These are phyloP conservation scores for Tyrophagus putrescentiae DNA, from an alignment of 1,140 invertebrate genomes.

Conservation along the genomic window DNA sequence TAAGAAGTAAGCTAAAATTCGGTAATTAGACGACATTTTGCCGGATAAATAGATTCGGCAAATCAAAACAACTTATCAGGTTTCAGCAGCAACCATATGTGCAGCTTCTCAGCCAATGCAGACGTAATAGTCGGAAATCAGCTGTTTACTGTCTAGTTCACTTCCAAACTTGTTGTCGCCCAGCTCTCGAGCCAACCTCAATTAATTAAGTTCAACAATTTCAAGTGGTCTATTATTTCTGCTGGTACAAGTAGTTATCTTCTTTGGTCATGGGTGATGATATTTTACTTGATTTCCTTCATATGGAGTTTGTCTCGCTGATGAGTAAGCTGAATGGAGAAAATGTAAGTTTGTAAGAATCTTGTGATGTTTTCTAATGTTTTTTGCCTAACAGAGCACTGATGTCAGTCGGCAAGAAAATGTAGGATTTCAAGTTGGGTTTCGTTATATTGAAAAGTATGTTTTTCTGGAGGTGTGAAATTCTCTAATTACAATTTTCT, in stretches of 20 bases:
- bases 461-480: background rate
- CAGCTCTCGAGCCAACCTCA: too few species aligned
- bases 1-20: slow-evolving; percentile 16
- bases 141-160: too few species aligned
- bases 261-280: slow-evolving; percentile 18
- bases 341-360: background rate
- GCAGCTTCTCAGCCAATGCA: too few species aligned
- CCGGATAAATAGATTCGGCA: background rate
- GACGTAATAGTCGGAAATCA: too few species aligned
- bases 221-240: too few species aligned
- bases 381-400: background rate
- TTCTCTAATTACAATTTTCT: slow-evolving; percentile 1
- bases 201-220: too few species aligned
- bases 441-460: slow-evolving; percentile 75
- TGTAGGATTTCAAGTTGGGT: slow-evolving; percentile 79
- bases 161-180: background rate
- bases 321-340: background rate
- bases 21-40: slow-evolving; percentile 20
- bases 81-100: too few species aligned
- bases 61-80: background rate
- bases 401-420: slow-evolving; percentile 71
- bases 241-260: too few species aligned
- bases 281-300: slow-evolving; percentile 19
- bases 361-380: background rate
- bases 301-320: slow-evolving; percentile 16